These are phyloP conservation scores for Caenorhabditis tropicalis DNA, from an alignment of 1,140 invertebrate species.

Conservation along the genomic window DNA sequence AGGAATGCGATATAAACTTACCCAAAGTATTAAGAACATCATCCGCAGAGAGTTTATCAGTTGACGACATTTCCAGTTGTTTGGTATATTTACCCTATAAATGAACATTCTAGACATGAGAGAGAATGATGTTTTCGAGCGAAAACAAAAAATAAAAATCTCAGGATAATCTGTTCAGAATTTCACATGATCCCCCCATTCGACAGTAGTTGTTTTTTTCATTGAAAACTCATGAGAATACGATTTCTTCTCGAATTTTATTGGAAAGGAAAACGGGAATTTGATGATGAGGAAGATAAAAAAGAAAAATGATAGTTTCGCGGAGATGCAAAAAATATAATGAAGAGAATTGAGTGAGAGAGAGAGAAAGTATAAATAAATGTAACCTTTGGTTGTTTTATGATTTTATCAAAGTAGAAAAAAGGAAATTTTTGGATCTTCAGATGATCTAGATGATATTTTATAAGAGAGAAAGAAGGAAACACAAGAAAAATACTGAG, in stretches of 20 bases:
- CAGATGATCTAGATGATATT: too few relatives aligned
- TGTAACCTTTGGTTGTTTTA: not conserved
- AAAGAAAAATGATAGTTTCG: not conserved
- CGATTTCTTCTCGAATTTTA: too few relatives aligned
- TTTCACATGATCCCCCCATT: not conserved
- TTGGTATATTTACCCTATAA: slow-evolving; percentile 1
- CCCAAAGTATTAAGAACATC: slow-evolving; percentile 27
- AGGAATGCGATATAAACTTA: not conserved
- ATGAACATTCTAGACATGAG: not conserved
- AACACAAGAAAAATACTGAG: not conserved
- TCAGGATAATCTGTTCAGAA: slow-evolving; percentile 21
- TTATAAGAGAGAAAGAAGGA: not conserved
- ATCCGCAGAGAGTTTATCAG: slow-evolving; percentile 19
- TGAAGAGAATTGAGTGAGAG: not conserved
- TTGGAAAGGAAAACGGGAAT: not conserved
- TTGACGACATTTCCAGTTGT: not conserved
- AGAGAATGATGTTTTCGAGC: not conserved
- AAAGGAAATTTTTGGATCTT: not conserved
- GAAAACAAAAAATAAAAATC: not conserved
- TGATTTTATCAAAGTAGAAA: not conserved
- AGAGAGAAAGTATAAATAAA: not conserved
- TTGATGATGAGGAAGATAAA: not conserved
- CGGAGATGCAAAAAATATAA: not conserved
- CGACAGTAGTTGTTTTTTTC: not conserved
- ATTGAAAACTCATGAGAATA: not conserved